Percentiles rank a stretch among this genome's conserved stretches.
These are phyloP conservation scores for Neodiprion fabricii DNA, from an alignment of 1,140 invertebrate genomes.

Conservation along the genomic window DNA sequence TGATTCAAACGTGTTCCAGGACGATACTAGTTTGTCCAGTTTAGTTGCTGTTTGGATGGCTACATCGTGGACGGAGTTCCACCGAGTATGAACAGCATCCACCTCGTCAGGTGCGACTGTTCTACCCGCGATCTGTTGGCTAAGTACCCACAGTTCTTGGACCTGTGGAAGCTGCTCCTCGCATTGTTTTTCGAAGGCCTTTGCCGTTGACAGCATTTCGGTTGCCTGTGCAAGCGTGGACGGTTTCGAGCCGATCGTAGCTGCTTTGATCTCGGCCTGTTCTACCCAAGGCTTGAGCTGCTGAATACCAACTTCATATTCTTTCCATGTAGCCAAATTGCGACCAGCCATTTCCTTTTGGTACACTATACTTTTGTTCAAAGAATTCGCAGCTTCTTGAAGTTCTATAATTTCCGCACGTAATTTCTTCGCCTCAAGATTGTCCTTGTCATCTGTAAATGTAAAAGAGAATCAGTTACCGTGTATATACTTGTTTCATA, in stretches of 20 bases:
- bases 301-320: conserved; percentile 79
- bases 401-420: conserved; percentile 72
- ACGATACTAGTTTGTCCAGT: conserved; percentile 77
- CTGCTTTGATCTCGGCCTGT: conserved; percentile 80
- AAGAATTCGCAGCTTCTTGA: conserved; percentile 70
- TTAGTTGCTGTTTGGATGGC: conserved; percentile 76
- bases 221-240: conserved; percentile 79
- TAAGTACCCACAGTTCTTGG: conserved; percentile 74
- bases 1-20: conserved; percentile 81
- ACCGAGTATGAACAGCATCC: conserved; percentile 80
- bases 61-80: conserved; percentile 77
- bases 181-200: conserved; percentile 76
- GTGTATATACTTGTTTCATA: conserved; percentile 20
- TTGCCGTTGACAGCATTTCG: conserved; percentile 73
- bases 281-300: conserved; percentile 89
- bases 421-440: conserved; percentile 71
- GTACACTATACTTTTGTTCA: conserved; percentile 75
- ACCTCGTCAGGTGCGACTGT: conserved; percentile 80
- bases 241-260: conserved; percentile 74
- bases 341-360: conserved; percentile 75
- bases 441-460: conserved; percentile 64
- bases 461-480: conserved; percentile 21
- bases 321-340: conserved; percentile 84
- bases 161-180: conserved; percentile 76
- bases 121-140: conserved; percentile 75